Evolutionary conservation across 2,797 vertebrate genomes (phyloP).

Genomic region (Etheostoma nigrum): DNA sequence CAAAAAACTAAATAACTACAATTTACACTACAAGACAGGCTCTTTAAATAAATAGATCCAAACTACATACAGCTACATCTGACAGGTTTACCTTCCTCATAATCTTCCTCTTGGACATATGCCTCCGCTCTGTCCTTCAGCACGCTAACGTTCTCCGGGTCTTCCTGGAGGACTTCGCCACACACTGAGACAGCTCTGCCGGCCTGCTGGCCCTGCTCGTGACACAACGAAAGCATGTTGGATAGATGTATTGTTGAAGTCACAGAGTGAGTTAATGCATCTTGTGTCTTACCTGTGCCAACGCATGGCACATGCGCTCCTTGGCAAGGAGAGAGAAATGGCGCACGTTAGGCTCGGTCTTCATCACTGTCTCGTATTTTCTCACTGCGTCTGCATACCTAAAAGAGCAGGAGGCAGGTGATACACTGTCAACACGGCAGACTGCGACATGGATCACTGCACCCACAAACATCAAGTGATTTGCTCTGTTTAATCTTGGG

Average conservation of each 20-base stretch:
- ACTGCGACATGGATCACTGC: too few relatives aligned
- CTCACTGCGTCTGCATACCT: constrained; percentile 93
- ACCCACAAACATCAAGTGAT: constrained; percentile 9
- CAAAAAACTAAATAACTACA: too few relatives aligned
- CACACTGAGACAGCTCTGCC: constrained; percentile 89
- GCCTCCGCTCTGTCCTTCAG: constrained; percentile 95
- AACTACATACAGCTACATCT: background rate
- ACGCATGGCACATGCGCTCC: constrained; percentile 94
- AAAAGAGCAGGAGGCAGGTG: constrained; percentile 11
- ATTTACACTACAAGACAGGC: too few relatives aligned
- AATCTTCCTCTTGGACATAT: constrained; percentile 92
- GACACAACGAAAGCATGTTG: background rate
- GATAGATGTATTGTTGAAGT: background rate
- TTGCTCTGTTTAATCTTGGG: constrained; percentile 4
- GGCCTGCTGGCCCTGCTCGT: constrained; percentile 87
- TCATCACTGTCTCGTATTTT: constrained; percentile 93
- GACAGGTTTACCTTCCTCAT: constrained; percentile 91
- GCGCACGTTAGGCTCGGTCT: constrained; percentile 90
- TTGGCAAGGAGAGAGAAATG: constrained; percentile 89
- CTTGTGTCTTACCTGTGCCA: constrained; percentile 87
- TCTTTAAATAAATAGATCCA: background rate
- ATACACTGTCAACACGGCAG: too few relatives aligned
- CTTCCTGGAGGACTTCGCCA: constrained; percentile 88
- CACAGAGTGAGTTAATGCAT: background rate
- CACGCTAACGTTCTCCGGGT: constrained; percentile 89